These are phyloP conservation scores for Argyrosomus japonicus DNA, from an alignment of 2,113 vertebrate species.

Conservation along the genomic window DNA sequence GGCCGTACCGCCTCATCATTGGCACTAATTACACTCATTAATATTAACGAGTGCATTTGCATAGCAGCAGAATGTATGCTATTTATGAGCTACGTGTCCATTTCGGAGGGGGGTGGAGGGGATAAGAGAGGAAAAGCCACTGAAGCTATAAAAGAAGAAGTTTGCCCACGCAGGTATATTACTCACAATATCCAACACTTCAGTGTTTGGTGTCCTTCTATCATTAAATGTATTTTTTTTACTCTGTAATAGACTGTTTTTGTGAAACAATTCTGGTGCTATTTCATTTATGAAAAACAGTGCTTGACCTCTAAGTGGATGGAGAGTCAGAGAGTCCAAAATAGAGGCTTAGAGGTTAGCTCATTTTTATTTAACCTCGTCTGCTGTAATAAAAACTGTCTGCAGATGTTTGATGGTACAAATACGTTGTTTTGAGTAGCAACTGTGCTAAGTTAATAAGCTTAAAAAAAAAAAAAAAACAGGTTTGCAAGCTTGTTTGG, in stretches of 20 bases:
- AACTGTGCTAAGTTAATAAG: too few species aligned
- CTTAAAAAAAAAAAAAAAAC: too few species aligned
- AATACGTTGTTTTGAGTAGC: too few species aligned
- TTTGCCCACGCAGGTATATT: background rate
- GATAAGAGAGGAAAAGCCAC: slow-evolving; percentile 40
- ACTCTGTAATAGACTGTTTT: background rate
- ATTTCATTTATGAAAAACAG: background rate
- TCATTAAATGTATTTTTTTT: background rate
- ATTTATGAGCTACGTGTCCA: slow-evolving; percentile 56
- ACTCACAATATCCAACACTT: background rate
- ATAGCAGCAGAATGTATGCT: slow-evolving; percentile 50
- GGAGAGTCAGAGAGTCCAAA: background rate
- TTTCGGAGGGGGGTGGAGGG: slow-evolving; percentile 30
- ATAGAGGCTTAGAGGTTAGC: too few species aligned
- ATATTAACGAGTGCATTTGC: slow-evolving; percentile 78
- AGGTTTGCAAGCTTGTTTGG: too few species aligned
- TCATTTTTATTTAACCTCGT: too few species aligned
- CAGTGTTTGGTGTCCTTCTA: background rate
- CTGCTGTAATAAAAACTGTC: too few species aligned
- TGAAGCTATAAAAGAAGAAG: slow-evolving; percentile 19
- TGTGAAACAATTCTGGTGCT: background rate
- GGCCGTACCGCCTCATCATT: slow-evolving; percentile 64
- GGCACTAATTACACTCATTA: slow-evolving; percentile 76
- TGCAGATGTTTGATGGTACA: too few species aligned
- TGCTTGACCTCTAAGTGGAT: background rate